A percentile compares a stretch with the other conserved stretches of the same genome.
Conservation (phyloP, 1,140 invertebrate species). For the Meloidogyne floridensis region DNA sequence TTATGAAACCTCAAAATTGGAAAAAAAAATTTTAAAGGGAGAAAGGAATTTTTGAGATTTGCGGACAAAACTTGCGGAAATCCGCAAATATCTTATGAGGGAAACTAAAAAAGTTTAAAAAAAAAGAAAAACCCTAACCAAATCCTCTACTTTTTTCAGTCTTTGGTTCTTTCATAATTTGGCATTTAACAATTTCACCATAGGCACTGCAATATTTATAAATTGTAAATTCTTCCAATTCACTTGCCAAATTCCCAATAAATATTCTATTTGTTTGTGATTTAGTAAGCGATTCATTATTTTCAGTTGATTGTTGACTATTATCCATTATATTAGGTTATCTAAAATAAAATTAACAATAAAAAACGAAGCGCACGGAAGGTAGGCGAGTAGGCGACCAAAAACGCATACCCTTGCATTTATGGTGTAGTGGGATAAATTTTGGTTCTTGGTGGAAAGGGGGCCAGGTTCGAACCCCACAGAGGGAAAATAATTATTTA, state of each 20-base stretch:
- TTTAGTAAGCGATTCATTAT: not conserved
- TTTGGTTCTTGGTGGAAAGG: no score
- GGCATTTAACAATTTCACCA: slow-evolving; percentile 34
- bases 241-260: slow-evolving; percentile 33
- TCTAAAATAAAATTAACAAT: not conserved
- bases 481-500: not conserved
- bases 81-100: no score
- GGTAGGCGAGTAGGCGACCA: not conserved
- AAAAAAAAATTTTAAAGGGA: not conserved
- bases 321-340: not conserved
- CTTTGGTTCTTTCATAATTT: slow-evolving; percentile 38
- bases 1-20: slow-evolving; percentile 13
- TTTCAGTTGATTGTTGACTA: not conserved
- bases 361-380: not conserved
- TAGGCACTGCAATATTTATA: slow-evolving; percentile 34
- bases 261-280: slow-evolving; percentile 33
- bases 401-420: not conserved
- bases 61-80: not conserved
- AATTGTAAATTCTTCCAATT: slow-evolving; percentile 37
- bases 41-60: not conserved
- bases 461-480: not conserved
- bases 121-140: not conserved
- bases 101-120: not conserved
- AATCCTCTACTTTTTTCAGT: slow-evolving; percentile 34
- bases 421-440: not conserved